Percentiles rank a stretch among this genome's conserved stretches.
phyloP scores from a whole-genome alignment of 2,888 invertebrate species.

The Pristionchus entomophagus region DNA sequence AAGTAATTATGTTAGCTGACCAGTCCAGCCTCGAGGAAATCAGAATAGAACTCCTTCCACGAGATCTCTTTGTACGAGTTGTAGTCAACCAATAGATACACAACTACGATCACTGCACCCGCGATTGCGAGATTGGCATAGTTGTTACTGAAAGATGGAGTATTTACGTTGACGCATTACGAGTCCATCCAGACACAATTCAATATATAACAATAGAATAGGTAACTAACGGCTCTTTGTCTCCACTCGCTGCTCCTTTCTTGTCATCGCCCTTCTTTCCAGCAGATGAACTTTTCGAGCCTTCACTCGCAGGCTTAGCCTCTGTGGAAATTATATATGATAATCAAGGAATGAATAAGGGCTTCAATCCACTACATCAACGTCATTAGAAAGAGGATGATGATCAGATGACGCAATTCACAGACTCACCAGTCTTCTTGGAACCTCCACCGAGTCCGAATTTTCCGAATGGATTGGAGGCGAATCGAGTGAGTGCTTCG shows the following conservation, averaged over 20 bases:
- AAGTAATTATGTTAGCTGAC: conserved; percentile 47
- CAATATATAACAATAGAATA: neutral
- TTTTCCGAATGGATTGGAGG: conserved; percentile 37
- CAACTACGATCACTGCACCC: conserved; percentile 60
- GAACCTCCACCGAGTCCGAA: neutral
- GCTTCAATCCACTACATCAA: neutral
- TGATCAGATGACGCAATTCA: conserved; percentile 3
- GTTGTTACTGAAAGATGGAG: conserved; percentile 36
- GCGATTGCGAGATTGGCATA: conserved; percentile 69
- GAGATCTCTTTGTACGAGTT: conserved; percentile 72
- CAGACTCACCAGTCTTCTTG: conserved; percentile 11
- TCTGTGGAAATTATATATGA: neutral
- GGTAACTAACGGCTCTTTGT: neutral
- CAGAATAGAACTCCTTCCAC: conserved; percentile 74
- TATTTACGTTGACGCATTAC: neutral
- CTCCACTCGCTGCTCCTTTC: conserved; percentile 18
- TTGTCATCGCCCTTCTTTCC: conserved; percentile 27
- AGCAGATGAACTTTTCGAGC: neutral
- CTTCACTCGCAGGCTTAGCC: neutral
- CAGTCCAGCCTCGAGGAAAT: conserved; percentile 69
- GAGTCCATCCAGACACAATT: neutral
- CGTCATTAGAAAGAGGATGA: neutral
- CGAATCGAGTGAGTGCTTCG: conserved; percentile 27
- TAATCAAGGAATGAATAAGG: neutral
- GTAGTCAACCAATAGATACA: conserved; percentile 66